Conservation (phyloP, 2,888 invertebrate genomes). For the Sinohyriopsis cumingii region DNA sequence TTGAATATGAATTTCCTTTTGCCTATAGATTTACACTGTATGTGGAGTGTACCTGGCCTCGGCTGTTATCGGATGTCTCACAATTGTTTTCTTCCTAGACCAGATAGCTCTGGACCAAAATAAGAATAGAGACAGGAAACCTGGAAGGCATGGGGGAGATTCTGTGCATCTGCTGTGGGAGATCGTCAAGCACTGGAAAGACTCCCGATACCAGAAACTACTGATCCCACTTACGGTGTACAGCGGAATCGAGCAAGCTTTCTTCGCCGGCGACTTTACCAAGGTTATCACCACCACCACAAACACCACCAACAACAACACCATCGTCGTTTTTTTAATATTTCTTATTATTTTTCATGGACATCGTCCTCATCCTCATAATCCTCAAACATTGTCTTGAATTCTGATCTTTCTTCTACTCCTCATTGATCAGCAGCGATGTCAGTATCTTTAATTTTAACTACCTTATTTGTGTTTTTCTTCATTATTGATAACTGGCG, state of each 20-base stretch:
- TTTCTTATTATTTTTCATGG: no score
- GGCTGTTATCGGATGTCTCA: slow-evolving; percentile 86
- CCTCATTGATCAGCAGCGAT: no score
- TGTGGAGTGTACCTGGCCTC: slow-evolving; percentile 91
- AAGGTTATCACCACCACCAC: slow-evolving; percentile 62
- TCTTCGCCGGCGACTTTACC: slow-evolving; percentile 84
- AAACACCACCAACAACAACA: no score
- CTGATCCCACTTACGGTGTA: slow-evolving; percentile 95
- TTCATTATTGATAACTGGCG: no score
- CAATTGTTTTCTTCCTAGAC: slow-evolving; percentile 91
- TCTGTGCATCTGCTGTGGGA: slow-evolving; percentile 68
- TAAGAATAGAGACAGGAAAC: not conserved
- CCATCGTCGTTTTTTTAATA: no score
- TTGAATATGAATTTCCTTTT: not conserved
- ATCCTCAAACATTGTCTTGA: no score
- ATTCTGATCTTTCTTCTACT: no score
- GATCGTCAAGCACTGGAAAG: slow-evolving; percentile 86
- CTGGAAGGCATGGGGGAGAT: slow-evolving; percentile 5
- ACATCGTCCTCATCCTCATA: no score
- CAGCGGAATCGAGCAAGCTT: slow-evolving; percentile 98
- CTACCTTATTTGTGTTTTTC: no score
- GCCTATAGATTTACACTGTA: slow-evolving; percentile 86
- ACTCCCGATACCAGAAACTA: slow-evolving; percentile 88
- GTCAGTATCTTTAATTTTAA: no score
- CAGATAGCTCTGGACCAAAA: slow-evolving; percentile 54